Conservation (phyloP, 53 echinoderm and acorn worm genomes). For the Glandiceps talaboti region DNA sequence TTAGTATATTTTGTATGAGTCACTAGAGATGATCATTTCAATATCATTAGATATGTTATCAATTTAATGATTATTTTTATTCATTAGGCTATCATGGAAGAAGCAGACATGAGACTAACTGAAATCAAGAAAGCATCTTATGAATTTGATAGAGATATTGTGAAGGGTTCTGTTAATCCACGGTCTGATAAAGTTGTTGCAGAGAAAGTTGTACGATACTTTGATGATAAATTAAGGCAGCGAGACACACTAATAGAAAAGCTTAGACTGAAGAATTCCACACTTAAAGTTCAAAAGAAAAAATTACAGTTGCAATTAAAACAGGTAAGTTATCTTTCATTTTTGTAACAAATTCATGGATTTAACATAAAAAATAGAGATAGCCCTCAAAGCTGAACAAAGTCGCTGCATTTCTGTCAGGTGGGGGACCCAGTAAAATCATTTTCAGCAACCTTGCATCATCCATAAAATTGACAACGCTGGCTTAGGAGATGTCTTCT, state of each 20-base stretch:
- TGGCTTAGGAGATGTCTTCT: too few relatives aligned
- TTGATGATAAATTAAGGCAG: conserved; percentile 77
- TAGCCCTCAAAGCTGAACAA: too few relatives aligned
- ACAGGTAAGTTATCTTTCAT: conserved; percentile 55
- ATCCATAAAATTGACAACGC: too few relatives aligned
- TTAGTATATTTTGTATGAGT: too few relatives aligned
- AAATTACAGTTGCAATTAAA: conserved; percentile 89
- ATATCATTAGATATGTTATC: too few relatives aligned
- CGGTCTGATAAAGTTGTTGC: conserved; percentile 72
- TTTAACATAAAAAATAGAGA: too few relatives aligned
- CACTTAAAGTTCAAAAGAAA: conserved; percentile 98
- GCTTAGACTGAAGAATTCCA: conserved; percentile 87
- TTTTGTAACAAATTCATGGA: too few relatives aligned
- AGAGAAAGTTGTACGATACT: conserved; percentile 75
- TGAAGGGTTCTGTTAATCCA: conserved; percentile 66
- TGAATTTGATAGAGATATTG: conserved; percentile 91
- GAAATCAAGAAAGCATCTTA: conserved; percentile 92
- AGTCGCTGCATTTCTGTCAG: too few relatives aligned
- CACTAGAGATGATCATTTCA: too few relatives aligned
- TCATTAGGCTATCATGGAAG: conserved; percentile 91
- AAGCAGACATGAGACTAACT: conserved; percentile 85
- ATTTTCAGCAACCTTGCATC: too few relatives aligned
- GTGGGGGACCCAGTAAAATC: too few relatives aligned
- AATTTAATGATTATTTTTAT: too few relatives aligned
- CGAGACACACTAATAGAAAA: conserved; percentile 95